Evolutionary conservation across 2,888 invertebrate species (phyloP).

Genomic region (Nebria brevicollis): DNA sequence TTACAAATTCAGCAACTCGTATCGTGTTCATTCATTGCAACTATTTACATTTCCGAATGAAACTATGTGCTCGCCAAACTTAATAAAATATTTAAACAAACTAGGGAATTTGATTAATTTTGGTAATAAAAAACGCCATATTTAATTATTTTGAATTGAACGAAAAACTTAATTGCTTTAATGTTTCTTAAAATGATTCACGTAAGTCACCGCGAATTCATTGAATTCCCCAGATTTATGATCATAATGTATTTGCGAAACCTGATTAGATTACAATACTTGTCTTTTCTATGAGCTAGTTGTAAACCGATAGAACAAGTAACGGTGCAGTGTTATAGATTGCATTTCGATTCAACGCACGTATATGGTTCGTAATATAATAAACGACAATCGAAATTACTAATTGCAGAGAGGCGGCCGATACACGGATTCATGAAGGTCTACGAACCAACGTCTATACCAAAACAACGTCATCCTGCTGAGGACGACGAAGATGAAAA

Average conservation of each 20-base stretch:
- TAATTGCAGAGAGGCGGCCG: slow-evolving; percentile 63
- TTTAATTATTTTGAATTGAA: neutral
- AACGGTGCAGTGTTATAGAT: neutral
- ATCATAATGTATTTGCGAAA: neutral
- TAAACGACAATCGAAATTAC: slow-evolving; percentile 37
- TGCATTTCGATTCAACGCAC: slow-evolving; percentile 13
- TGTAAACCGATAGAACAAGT: neutral
- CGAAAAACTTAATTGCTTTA: neutral
- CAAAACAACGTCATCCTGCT: slow-evolving; percentile 53
- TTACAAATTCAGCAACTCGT: neutral
- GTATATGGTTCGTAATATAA: slow-evolving; percentile 26
- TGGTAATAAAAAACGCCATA: too few species aligned
- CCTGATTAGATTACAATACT: neutral
- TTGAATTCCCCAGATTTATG: neutral
- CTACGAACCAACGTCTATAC: slow-evolving; percentile 65
- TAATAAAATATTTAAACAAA: neutral
- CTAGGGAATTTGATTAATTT: neutral
- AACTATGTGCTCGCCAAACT: neutral
- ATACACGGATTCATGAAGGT: slow-evolving; percentile 67
- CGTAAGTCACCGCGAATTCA: neutral
- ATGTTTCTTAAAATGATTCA: neutral
- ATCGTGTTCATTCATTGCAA: neutral
- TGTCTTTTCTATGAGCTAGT: neutral
- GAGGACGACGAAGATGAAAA: slow-evolving; percentile 64
- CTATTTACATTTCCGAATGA: neutral